Evolutionary conservation across 2,888 invertebrate species (phyloP), one percentile per base, ranked within the genome.

Genomic region (Drosophila buzzatii): DNA sequence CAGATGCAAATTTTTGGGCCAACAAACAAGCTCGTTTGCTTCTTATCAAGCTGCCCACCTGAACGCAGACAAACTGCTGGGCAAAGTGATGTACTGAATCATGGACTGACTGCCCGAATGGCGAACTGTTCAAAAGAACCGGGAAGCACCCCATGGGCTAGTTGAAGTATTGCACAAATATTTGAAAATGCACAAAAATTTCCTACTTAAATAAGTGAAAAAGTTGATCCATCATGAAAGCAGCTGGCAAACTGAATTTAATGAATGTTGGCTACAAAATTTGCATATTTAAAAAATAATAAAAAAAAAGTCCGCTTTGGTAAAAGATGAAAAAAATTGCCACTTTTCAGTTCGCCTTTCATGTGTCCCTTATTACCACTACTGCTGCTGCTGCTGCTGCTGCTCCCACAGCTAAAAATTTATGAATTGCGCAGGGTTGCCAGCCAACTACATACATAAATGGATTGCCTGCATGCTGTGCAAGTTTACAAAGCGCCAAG

Each of bases 151-250:
- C 57, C 65, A 61, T 63, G 56, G 64, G 62, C 68, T 61, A 70
- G 75, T 66, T 90, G 77, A 89, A 86, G 86, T 82, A 70, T 79
- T 87, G 82, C 78, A 81, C 90, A 87, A 87, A 90, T 89, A 87
- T 87, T 87, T 90, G 90, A 76, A 70, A 90, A 81, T 79, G 85
- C 79, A 76, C 76, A 72, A 63, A 84, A 89, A 79, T 84, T 84
- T 86, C 77, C 87, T 77, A 90, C 85, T 90, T 84, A 87, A 90
- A 90, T 89, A 76, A 87, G 72, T 77, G 77, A 71, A 89, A 86
- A 90, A 88, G 66, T 76, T 74, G 79, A 80, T 64, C 67, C 81
- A 66, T 56, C 65, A 59, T 71, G 80, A 77, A 73, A 70, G 73
- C 76, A 76, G 85, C 79, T 76, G 76, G 73, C 73, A 76, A 83